phyloP scores from a whole-genome alignment of 2,113 vertebrate species.

The Trichechus manatus region DNA sequence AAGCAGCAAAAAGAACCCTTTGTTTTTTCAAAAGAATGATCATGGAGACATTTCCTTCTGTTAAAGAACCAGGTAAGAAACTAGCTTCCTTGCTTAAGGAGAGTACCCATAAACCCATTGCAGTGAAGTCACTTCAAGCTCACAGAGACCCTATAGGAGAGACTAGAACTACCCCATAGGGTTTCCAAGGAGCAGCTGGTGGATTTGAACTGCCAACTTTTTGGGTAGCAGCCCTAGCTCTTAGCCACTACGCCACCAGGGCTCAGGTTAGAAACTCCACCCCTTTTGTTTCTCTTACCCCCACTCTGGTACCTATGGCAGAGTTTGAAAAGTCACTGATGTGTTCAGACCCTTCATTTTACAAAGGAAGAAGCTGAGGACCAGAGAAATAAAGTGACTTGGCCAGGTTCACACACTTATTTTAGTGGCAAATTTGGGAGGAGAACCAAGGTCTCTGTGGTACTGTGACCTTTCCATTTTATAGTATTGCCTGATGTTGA shows the following conservation, averaged over 20 bases:
- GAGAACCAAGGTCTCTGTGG: constrained; percentile 8
- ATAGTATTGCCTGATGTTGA: neutral
- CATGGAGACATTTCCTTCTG: neutral
- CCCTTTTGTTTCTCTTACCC: neutral
- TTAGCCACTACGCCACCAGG: too few relatives aligned
- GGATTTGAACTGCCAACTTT: too few relatives aligned
- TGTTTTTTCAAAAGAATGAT: constrained; percentile 49
- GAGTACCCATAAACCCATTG: too few relatives aligned
- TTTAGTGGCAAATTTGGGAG: neutral
- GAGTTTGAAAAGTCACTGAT: neutral
- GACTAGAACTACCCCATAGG: too few relatives aligned
- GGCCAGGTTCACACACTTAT: neutral
- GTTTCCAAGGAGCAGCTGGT: too few relatives aligned
- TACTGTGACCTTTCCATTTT: constrained; percentile 4
- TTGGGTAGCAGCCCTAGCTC: too few relatives aligned
- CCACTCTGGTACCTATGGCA: neutral
- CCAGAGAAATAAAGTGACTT: neutral
- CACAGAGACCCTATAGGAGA: too few relatives aligned
- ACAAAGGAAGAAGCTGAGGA: neutral
- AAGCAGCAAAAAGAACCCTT: constrained; percentile 6
- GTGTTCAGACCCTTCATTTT: neutral
- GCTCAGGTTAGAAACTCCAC: neutral
- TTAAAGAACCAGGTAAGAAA: constrained; percentile 26
- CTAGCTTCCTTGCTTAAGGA: neutral
- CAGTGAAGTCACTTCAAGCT: too few relatives aligned